These are phyloP conservation scores for Sebastes steindachneri DNA, from an alignment of 2,797 vertebrate genomes.

Conservation along the genomic window DNA sequence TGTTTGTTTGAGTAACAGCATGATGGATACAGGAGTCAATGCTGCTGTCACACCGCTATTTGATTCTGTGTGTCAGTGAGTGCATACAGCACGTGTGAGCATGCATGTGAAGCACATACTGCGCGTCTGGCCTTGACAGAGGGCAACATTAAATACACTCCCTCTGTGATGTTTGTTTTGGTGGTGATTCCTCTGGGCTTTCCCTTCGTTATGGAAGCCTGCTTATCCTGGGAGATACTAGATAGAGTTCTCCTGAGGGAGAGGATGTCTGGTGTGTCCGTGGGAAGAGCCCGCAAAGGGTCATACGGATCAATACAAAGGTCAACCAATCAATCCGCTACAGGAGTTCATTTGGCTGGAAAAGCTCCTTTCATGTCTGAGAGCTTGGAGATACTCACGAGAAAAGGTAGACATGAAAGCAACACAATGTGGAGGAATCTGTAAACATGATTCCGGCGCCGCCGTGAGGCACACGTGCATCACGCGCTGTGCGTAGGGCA, in stretches of 20 bases:
- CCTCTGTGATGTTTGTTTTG: conserved; percentile 46
- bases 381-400: not conserved
- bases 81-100: not conserved
- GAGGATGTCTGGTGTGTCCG: conserved; percentile 6
- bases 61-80: conserved; percentile 25
- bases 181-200: conserved; percentile 55
- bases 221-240: conserved; percentile 51
- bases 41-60: conserved; percentile 39
- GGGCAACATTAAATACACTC: conserved; percentile 33
- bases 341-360: conserved; percentile 43
- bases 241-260: conserved; percentile 53
- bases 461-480: too few relatives aligned
- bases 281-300: conserved; percentile 34
- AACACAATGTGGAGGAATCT: conserved; percentile 51
- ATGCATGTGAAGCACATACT: not conserved
- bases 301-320: conserved; percentile 66
- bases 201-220: conserved; percentile 40
- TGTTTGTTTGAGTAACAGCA: conserved; percentile 53
- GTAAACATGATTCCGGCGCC: not conserved
- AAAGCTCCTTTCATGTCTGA: conserved; percentile 46
- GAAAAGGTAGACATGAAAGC: conserved; percentile 9
- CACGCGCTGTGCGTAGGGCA: too few relatives aligned
- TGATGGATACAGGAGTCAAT: conserved; percentile 48
- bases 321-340: conserved; percentile 65
- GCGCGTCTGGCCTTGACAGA: conserved; percentile 26